A percentile compares a stretch with the other conserved stretches of the same genome.
These are phyloP conservation scores for Axis porcinus DNA, from an alignment of 2,113 vertebrate genomes.

Conservation along the genomic window DNA sequence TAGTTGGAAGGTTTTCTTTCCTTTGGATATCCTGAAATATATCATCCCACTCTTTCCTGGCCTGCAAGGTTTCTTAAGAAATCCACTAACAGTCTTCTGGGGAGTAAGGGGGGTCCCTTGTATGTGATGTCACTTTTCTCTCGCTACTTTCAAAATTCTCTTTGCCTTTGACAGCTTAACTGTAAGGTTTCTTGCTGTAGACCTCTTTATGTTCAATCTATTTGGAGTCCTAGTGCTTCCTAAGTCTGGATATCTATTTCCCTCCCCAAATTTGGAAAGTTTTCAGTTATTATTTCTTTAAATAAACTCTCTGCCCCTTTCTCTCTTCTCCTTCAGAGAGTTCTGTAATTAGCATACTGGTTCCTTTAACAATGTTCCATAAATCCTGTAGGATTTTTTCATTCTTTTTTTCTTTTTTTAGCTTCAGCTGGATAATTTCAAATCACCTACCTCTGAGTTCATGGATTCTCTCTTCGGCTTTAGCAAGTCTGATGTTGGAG, in stretches of 20 bases:
- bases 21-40: background rate
- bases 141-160: background rate
- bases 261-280: background rate
- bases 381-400: background rate
- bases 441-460: background rate
- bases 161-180: background rate
- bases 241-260: background rate
- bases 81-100: background rate
- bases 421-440: background rate
- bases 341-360: background rate
- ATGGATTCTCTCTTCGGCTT: background rate
- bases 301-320: background rate
- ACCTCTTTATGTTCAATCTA: background rate
- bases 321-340: background rate
- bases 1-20: background rate
- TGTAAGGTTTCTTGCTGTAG: background rate
- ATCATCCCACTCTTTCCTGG: background rate
- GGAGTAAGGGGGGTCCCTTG: background rate
- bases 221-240: background rate
- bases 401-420: background rate
- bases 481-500: background rate
- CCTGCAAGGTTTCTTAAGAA: background rate
- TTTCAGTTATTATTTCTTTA: background rate
- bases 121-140: background rate
- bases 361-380: background rate